Percentiles rank a stretch among this genome's conserved stretches.
phyloP scores from a whole-genome alignment of 35 echinoderm and acorn worm genomes.

The Patiria miniata region DNA sequence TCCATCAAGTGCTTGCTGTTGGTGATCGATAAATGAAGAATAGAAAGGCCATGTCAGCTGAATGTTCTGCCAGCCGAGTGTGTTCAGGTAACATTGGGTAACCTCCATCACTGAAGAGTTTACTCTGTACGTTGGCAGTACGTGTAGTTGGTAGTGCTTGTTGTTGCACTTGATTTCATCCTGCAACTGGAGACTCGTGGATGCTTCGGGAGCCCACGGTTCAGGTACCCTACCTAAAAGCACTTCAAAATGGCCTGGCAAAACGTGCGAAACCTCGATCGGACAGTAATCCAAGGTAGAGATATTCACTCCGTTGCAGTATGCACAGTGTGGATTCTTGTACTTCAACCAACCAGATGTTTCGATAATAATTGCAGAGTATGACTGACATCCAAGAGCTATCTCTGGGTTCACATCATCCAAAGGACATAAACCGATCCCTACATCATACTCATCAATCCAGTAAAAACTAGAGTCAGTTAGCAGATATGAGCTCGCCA shows the following conservation, averaged over 20 bases:
- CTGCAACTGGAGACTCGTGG: background rate
- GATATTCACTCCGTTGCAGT: slow-evolving; percentile 4
- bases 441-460: background rate
- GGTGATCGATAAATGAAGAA: background rate
- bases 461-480: background rate
- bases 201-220: background rate
- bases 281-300: background rate
- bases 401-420: background rate
- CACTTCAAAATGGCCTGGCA: background rate
- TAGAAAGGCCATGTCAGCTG: slow-evolving; percentile 13
- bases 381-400: background rate
- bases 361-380: background rate
- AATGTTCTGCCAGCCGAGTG: background rate
- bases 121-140: too few species aligned
- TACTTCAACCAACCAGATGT: background rate
- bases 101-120: background rate
- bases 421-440: background rate
- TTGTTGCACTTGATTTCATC: background rate
- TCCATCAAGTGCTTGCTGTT: background rate
- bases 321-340: slow-evolving; percentile 37
- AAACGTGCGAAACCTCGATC: background rate
- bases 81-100: background rate
- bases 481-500: background rate
- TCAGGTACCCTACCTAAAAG: background rate
- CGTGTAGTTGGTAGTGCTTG: background rate